Conservation (phyloP, 2,113 vertebrate species). For the Bucco capensis region DNA sequence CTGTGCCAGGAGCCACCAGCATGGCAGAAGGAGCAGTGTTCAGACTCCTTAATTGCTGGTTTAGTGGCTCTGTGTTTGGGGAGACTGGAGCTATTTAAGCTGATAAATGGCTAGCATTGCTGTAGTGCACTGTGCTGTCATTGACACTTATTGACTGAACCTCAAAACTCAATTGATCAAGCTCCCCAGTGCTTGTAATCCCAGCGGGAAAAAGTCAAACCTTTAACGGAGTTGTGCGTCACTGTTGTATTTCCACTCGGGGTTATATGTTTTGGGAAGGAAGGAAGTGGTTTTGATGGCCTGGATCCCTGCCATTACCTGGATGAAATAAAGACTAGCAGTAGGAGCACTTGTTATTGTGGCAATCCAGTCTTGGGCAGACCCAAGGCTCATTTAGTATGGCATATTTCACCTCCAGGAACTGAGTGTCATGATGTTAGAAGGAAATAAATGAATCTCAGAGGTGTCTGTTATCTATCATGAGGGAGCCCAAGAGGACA, state of each 20-base stretch:
- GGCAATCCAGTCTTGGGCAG: background rate
- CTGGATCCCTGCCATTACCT: background rate
- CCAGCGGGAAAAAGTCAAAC: slow-evolving; percentile 15
- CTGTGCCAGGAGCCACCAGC: rapidly evolving
- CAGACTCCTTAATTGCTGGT: background rate
- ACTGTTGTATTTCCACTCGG: background rate
- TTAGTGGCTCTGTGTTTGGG: slow-evolving; percentile 12
- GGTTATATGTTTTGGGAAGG: background rate
- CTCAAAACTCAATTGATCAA: slow-evolving; percentile 40
- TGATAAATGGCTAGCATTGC: background rate
- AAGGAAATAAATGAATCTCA: background rate
- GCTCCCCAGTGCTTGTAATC: slow-evolving; percentile 12
- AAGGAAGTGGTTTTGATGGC: slow-evolving; percentile 13
- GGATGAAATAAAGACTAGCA: background rate
- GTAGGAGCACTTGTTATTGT: background rate
- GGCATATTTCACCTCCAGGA: background rate
- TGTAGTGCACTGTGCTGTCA: background rate
- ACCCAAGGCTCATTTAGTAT: background rate
- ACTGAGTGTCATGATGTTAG: background rate
- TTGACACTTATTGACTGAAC: slow-evolving; percentile 37
- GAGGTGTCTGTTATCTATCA: background rate
- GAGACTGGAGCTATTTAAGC: background rate
- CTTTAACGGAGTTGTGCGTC: background rate
- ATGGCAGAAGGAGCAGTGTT: rapidly evolving
- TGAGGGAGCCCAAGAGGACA: background rate